Conservation (phyloP, 2,888 invertebrate species). For the Dermolepida albohirtum region DNA sequence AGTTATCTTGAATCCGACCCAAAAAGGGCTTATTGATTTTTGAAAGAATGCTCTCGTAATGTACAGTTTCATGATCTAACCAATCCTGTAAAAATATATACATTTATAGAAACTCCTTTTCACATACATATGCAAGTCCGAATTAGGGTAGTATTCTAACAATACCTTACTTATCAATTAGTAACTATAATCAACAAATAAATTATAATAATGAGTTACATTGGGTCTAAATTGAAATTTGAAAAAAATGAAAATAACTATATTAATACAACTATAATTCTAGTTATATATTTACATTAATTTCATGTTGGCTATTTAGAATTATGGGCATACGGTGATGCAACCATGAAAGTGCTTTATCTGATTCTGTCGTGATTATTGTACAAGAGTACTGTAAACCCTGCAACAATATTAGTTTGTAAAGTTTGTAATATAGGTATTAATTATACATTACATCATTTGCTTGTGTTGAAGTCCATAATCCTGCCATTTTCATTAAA, state of each 20-base stretch:
- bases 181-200: too few relatives aligned
- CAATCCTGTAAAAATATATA: slow-evolving; percentile 69
- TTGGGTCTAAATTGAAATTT: too few relatives aligned
- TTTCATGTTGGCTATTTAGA: slow-evolving; percentile 74
- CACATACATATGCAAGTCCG: neutral
- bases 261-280: neutral
- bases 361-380: slow-evolving; percentile 82
- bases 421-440: neutral
- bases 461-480: slow-evolving; percentile 70
- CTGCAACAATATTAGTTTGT: slow-evolving; percentile 28
- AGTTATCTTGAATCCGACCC: slow-evolving; percentile 53
- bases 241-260: too few relatives aligned
- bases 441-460: slow-evolving; percentile 69
- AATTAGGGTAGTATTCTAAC: too few relatives aligned
- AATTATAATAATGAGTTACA: too few relatives aligned
- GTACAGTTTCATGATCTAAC: slow-evolving; percentile 72
- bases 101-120: neutral
- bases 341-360: slow-evolving; percentile 75
- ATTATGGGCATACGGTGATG: slow-evolving; percentile 88
- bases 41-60: slow-evolving; percentile 67
- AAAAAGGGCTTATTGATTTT: slow-evolving; percentile 56
- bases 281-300: slow-evolving; percentile 66
- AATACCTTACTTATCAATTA: too few relatives aligned
- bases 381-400: slow-evolving; percentile 67
- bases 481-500: slow-evolving; percentile 80